Percentiles rank a stretch among this genome's conserved stretches.
These are phyloP conservation scores for Adrianichthys oophorus DNA, from an alignment of 2,797 vertebrate genomes.

Conservation along the genomic window DNA sequence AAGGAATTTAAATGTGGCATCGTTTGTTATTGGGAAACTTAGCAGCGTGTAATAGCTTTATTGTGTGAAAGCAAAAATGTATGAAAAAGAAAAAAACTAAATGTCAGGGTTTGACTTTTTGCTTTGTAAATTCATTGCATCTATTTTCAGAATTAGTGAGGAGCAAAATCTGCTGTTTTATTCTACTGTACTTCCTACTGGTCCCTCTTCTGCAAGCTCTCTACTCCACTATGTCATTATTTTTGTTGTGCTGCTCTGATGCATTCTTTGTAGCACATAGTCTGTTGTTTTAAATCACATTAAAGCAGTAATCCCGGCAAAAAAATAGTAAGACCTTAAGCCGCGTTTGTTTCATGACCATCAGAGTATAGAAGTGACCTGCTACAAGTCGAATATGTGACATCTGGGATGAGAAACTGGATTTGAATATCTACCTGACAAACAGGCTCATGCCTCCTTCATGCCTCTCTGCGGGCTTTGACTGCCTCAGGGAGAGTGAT, in stretches of 20 bases:
- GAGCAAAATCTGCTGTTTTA: no score
- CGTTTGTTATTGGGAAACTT: no score
- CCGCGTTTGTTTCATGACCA: constrained; percentile 1
- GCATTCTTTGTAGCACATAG: background rate
- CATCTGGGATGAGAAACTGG: constrained; percentile 1
- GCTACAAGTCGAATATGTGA: constrained; percentile 12
- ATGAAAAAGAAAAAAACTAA: no score
- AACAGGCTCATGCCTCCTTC: constrained; percentile 13
- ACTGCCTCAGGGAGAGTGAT: constrained; percentile 35
- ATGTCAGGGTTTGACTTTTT: no score
- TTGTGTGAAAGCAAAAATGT: no score
- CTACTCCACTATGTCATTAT: background rate
- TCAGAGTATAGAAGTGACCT: constrained; percentile 9
- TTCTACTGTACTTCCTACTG: no score
- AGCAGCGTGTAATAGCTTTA: no score
- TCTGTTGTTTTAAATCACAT: constrained; percentile 12
- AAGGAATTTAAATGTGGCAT: no score
- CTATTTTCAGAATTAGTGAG: no score
- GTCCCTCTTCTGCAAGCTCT: background rate
- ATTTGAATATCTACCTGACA: constrained; percentile 22
- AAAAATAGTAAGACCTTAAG: background rate
- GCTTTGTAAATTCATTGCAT: background rate
- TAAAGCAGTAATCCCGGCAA: background rate
- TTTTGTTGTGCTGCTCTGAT: background rate
- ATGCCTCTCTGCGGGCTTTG: constrained; percentile 36